Evolutionary conservation across 1,140 invertebrate species (phyloP).

Genomic region (Tetragonula clypearis): DNA sequence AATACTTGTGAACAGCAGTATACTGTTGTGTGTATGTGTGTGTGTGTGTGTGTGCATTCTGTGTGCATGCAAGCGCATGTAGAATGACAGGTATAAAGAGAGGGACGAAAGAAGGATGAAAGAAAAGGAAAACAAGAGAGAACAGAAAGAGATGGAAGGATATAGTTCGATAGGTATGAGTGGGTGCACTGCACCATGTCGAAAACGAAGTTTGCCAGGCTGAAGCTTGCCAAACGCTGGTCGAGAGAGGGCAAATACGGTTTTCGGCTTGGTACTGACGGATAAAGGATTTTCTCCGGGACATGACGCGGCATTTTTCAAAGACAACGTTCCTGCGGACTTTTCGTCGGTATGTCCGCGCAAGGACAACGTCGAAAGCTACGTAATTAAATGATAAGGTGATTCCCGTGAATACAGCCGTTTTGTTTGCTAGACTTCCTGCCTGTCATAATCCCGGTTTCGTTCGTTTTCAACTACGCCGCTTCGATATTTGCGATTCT

Average conservation of each 20-base stretch:
- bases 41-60: not conserved
- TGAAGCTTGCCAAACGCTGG: conserved; percentile 62
- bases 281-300: conserved; percentile 62
- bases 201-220: conserved; percentile 64
- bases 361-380: conserved; percentile 4
- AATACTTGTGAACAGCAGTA: not conserved
- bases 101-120: conserved; percentile 1
- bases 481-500: not conserved
- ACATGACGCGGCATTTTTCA: conserved; percentile 56
- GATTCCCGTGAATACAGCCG: not conserved
- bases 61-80: not conserved
- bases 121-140: not conserved
- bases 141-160: conserved; percentile 19
- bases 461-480: not conserved
- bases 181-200: conserved; percentile 31
- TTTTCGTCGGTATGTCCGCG: conserved; percentile 3
- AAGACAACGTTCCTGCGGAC: conserved; percentile 37
- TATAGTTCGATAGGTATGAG: conserved; percentile 67
- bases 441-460: not conserved
- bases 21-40: too few relatives aligned
- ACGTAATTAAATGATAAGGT: conserved; percentile 28
- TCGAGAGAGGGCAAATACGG: conserved; percentile 59
- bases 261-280: conserved; percentile 52
- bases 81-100: not conserved
- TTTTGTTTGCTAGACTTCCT: not conserved